Evolutionary conservation across 1,140 invertebrate species (phyloP).

Genomic region (Anoplolepis gracilipes): DNA sequence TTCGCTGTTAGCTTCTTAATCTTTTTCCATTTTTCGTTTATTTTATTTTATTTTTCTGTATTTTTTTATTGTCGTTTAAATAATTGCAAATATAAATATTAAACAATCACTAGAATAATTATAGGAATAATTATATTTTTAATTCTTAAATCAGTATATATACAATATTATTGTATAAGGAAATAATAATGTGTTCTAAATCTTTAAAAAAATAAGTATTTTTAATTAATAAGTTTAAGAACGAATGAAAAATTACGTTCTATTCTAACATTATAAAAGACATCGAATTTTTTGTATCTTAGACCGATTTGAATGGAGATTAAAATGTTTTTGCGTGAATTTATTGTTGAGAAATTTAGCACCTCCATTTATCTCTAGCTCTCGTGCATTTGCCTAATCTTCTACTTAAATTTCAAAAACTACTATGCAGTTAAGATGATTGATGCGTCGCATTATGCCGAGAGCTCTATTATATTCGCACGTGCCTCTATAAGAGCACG

Average conservation of each 20-base stretch:
- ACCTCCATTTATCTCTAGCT: neutral
- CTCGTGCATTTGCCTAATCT: neutral
- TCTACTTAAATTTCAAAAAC: constrained; percentile 17
- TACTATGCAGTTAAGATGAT: neutral
- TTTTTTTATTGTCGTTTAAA: neutral
- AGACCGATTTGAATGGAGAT: neutral
- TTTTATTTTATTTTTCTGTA: neutral
- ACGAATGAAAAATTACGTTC: neutral
- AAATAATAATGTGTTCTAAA: neutral
- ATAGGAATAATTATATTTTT: neutral
- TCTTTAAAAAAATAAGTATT: neutral
- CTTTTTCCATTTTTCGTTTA: neutral
- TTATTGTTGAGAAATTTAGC: neutral
- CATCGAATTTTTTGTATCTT: neutral
- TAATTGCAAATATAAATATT: neutral
- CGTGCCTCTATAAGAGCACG: neutral
- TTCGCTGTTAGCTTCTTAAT: neutral
- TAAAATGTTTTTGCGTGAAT: neutral
- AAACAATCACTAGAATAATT: too few species aligned
- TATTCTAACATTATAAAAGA: neutral
- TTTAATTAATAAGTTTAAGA: neutral
- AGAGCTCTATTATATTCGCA: constrained; percentile 31
- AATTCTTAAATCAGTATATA: neutral
- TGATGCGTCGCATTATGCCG: constrained; percentile 13
- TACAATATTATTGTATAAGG: too few species aligned